Evolutionary conservation across 2,113 vertebrate genomes (phyloP).

Genomic region (Meleagris gallopavo): DNA sequence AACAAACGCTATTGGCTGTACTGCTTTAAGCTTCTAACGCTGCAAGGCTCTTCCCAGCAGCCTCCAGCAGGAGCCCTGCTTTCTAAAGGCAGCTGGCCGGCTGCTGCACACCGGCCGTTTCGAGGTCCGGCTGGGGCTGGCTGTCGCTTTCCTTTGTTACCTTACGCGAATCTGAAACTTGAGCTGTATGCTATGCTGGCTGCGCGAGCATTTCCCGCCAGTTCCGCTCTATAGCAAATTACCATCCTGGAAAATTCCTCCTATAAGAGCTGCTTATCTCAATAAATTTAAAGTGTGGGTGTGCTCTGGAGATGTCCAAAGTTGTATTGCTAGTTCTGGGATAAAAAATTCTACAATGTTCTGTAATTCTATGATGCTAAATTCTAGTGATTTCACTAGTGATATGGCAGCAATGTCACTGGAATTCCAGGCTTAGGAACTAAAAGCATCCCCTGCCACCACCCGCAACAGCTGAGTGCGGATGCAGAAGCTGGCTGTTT

Average conservation of each 20-base stretch:
- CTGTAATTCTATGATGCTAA: too few relatives aligned
- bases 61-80: not conserved
- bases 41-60: not conserved
- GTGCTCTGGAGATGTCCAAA: not conserved
- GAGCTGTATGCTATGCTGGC: not conserved
- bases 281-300: not conserved
- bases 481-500: constrained; percentile 44
- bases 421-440: not conserved
- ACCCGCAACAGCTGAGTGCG: not conserved
- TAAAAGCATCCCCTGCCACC: not conserved
- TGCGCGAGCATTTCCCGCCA: rapidly evolving
- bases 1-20: not conserved
- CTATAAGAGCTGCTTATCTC: not conserved
- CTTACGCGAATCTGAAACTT: not conserved
- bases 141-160: not conserved
- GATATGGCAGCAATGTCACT: not conserved
- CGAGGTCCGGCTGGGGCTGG: not conserved
- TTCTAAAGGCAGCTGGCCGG: not conserved
- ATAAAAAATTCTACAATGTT: not conserved
- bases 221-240: rapidly evolving
- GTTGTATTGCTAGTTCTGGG: not conserved
- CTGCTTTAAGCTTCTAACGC: not conserved
- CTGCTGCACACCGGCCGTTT: rapidly evolving
- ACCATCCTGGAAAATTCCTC: not conserved
- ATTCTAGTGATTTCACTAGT: not conserved